Evolutionary conservation across 2,888 invertebrate genomes (phyloP).

Genomic region (Siphonodentalium dalli): DNA sequence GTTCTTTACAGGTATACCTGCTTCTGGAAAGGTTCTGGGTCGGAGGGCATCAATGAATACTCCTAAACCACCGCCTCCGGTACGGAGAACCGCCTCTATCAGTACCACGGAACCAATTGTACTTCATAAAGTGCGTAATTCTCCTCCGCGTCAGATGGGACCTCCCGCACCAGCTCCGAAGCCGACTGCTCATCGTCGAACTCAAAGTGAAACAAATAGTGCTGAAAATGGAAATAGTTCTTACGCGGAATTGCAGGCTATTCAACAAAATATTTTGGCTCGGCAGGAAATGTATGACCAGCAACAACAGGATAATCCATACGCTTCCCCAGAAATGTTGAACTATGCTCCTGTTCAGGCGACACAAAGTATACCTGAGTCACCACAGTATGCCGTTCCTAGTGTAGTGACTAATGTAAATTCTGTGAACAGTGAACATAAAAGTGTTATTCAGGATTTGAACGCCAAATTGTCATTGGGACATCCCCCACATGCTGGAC

Average conservation of each 20-base stretch:
- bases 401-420: background rate
- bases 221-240: slow-evolving; percentile 31
- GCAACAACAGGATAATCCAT: slow-evolving; percentile 11
- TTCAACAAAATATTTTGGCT: slow-evolving; percentile 48
- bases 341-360: slow-evolving; percentile 4
- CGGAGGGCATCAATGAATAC: slow-evolving; percentile 44
- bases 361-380: too few species aligned
- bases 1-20: slow-evolving; percentile 48
- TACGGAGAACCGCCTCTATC: slow-evolving; percentile 56
- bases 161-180: slow-evolving; percentile 11
- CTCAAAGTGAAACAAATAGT: slow-evolving; percentile 30
- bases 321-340: background rate
- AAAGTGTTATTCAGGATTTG: slow-evolving; percentile 16
- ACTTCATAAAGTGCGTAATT: slow-evolving; percentile 37
- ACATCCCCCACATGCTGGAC: background rate
- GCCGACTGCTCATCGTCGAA: slow-evolving; percentile 33
- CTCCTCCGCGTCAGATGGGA: slow-evolving; percentile 37
- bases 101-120: slow-evolving; percentile 38
- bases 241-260: slow-evolving; percentile 48
- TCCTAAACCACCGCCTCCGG: slow-evolving; percentile 58
- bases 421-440: slow-evolving; percentile 1
- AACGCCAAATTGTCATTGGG: slow-evolving; percentile 3
- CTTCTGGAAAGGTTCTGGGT: slow-evolving; percentile 35
- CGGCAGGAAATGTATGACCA: slow-evolving; percentile 30
- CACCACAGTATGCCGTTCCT: too few species aligned